Percentiles rank a stretch among this genome's conserved stretches.
Evolutionary conservation across 2,113 vertebrate species (phyloP).

Genomic region (Thomomys bottae): DNA sequence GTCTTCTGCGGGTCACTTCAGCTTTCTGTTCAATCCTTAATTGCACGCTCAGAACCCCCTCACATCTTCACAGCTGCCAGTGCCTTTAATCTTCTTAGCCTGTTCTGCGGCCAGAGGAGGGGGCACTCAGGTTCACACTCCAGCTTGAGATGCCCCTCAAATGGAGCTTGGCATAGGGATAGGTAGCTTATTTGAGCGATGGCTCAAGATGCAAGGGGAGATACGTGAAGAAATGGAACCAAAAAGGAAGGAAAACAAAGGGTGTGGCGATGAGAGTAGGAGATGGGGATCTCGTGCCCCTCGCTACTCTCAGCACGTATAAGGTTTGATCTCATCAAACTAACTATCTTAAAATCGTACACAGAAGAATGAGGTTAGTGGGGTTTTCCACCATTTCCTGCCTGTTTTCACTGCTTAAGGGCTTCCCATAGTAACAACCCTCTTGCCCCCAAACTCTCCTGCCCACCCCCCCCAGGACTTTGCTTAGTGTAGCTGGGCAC

Average conservation of each 20-base stretch:
- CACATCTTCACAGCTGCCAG: neutral
- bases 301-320: neutral
- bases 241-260: neutral
- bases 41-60: too few relatives aligned
- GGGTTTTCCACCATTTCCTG: neutral
- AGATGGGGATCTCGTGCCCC: neutral
- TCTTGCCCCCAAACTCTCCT: too few relatives aligned
- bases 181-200: neutral
- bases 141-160: neutral
- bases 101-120: accelerated
- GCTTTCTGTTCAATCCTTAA: neutral
- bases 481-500: neutral
- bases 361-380: too few relatives aligned
- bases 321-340: neutral
- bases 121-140: neutral
- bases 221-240: too few relatives aligned
- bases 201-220: neutral
- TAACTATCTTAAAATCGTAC: neutral
- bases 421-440: neutral
- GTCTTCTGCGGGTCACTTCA: too few relatives aligned
- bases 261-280: neutral
- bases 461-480: neutral
- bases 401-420: neutral
- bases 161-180: neutral
- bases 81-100: neutral